Conservation (phyloP, 2,888 invertebrate genomes). For the Xylota sylvarum region DNA sequence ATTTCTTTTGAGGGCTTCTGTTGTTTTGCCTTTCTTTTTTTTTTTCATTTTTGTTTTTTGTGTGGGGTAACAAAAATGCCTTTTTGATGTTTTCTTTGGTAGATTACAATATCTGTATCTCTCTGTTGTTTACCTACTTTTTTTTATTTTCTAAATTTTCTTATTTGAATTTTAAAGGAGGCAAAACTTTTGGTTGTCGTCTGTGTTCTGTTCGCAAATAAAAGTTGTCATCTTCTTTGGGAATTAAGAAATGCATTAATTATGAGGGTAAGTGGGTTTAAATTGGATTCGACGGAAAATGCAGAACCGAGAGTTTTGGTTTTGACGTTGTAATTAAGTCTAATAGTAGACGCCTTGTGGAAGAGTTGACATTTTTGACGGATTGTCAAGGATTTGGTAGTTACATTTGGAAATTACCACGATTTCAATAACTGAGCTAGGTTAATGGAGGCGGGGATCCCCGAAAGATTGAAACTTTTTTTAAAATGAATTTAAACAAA, state of each 20-base stretch:
- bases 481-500: too few species aligned
- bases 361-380: constrained; percentile 4
- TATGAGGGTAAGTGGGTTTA: constrained; percentile 67
- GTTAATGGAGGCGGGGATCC: not conserved
- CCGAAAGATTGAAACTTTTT: too few species aligned
- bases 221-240: constrained; percentile 59
- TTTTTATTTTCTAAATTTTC: constrained; percentile 12
- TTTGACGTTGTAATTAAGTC: constrained; percentile 19
- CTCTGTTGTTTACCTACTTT: constrained; percentile 28
- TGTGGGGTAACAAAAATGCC: constrained; percentile 38
- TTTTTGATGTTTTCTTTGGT: constrained; percentile 54
- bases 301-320: not conserved
- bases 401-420: not conserved
- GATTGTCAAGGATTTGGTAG: not conserved
- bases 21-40: too few species aligned
- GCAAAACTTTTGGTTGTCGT: constrained; percentile 38
- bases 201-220: constrained; percentile 16
- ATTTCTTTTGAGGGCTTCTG: constrained; percentile 60
- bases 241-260: constrained; percentile 67
- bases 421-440: not conserved
- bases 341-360: not conserved
- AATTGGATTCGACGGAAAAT: constrained; percentile 53
- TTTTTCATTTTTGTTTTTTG: constrained; percentile 20
- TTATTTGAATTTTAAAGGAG: constrained; percentile 48
- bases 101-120: constrained; percentile 53